Evolutionary conservation across 1,140 invertebrate species (phyloP), one percentile per base, ranked within the genome.

Genomic region (Drosophila sproati): DNA sequence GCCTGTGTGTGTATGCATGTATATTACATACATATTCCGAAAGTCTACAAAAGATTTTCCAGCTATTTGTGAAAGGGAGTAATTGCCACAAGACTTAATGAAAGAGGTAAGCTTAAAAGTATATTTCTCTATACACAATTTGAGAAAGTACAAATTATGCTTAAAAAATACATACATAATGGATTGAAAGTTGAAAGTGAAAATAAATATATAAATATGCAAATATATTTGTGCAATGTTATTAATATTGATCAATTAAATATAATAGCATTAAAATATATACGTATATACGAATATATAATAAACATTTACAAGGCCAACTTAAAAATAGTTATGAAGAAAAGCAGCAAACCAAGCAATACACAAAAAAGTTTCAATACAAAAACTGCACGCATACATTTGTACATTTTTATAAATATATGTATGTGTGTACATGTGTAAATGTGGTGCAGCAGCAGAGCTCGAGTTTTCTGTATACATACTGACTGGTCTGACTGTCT

Each of bases 241-340:
- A 56, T 5, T 5, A 35, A 10, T 39, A 55, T 39, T 39, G 52
- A 35, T 32, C 52, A 55, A 55, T 55, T 28, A 12, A 8, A 35
- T 35, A n/a, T 55, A n/a, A 54, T 32, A 20, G 4, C 6, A 41
- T 29, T 29, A 3, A 32, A 8, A 47, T 63, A 37, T 54, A 10
- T 29, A 34, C 34, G 8, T 31, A 20, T 28, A 52, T 45, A 28
- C 20, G 4, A 12, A 68, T 32, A 43, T 20, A 20, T 20, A 20
- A 20, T 32, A 32, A 37, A 35, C 47, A 48, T 20, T 66, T 12
- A 73, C 82, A 86, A 86, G 82, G 82, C 85, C 82, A 86, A 71
- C 78, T 75, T 81, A 68, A 72, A 86, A 80, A 77, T 82, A 80
- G 82, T 86, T 77, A 80, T 78, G 75, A 83, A 78, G 82, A 86